Percentiles rank a stretch among this genome's conserved stretches.
phyloP scores from a whole-genome alignment of 2,797 vertebrate genomes.

The Geotrypetes seraphini region DNA sequence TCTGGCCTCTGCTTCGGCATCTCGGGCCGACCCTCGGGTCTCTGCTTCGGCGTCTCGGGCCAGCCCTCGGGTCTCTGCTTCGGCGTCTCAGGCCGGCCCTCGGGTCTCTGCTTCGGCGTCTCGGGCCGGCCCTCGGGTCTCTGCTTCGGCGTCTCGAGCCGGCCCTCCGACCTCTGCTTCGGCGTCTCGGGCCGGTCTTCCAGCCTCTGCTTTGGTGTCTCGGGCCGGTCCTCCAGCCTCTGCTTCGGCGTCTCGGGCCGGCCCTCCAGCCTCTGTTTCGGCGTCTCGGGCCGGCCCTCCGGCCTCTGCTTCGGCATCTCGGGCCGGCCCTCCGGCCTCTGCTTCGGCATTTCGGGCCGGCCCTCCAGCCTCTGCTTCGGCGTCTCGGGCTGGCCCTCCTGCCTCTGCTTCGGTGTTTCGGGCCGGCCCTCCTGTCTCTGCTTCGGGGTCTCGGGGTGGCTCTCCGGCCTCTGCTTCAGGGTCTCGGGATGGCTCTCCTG shows the following conservation, averaged over 20 bases:
- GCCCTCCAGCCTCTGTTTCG: slow-evolving; percentile 46
- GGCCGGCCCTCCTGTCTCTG: slow-evolving; percentile 45
- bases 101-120: slow-evolving; percentile 59
- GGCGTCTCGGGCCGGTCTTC: slow-evolving; percentile 47
- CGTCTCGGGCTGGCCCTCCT: slow-evolving; percentile 52
- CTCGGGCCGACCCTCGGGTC: slow-evolving; percentile 54
- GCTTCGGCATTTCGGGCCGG: slow-evolving; percentile 60
- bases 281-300: slow-evolving; percentile 45
- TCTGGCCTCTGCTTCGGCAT: slow-evolving; percentile 47
- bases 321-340: slow-evolving; percentile 30
- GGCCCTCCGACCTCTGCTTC: slow-evolving; percentile 51
- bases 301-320: slow-evolving; percentile 32
- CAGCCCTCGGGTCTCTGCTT: slow-evolving; percentile 50
- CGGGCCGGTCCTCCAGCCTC: slow-evolving; percentile 50
- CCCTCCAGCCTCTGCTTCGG: slow-evolving; percentile 52
- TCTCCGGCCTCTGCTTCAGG: slow-evolving; percentile 67
- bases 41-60: slow-evolving; percentile 55
- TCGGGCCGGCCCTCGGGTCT: slow-evolving; percentile 42
- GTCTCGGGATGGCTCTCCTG: slow-evolving; percentile 28
- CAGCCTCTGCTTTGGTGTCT: slow-evolving; percentile 55
- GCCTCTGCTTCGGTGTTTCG: slow-evolving; percentile 55
- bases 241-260: slow-evolving; percentile 60
- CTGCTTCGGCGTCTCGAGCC: slow-evolving; percentile 40
- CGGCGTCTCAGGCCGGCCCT: slow-evolving; percentile 51
- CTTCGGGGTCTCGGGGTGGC: slow-evolving; percentile 31